A percentile compares a stretch with the other conserved stretches of the same genome.
Conservation (phyloP, 2,113 vertebrate genomes). For the Theristicus caerulescens region DNA sequence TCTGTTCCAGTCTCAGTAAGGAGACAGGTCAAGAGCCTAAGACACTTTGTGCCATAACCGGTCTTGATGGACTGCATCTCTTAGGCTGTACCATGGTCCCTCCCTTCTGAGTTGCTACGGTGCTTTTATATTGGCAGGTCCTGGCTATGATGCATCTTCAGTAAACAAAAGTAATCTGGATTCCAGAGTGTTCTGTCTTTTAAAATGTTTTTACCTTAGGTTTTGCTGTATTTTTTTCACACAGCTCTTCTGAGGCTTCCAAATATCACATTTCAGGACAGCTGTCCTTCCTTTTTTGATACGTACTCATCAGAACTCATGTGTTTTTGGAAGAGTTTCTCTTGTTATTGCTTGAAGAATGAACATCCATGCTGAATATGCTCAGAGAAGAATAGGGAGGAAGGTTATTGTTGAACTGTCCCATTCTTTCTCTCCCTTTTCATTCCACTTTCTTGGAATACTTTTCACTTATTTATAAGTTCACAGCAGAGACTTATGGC, state of each 20-base stretch:
- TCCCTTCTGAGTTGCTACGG: not conserved
- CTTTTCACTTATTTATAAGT: not conserved
- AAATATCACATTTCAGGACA: not conserved
- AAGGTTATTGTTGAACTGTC: not conserved
- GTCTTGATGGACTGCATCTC: not conserved
- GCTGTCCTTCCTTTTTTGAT: not conserved
- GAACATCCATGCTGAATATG: not conserved
- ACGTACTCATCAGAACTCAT: not conserved
- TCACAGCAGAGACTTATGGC: not conserved
- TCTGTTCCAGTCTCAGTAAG: not conserved
- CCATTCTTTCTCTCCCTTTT: not conserved
- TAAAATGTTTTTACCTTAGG: not conserved
- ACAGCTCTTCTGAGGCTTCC: not conserved
- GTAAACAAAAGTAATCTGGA: not conserved
- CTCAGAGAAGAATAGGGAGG: not conserved
- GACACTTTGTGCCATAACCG: not conserved
- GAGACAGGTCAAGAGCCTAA: not conserved
- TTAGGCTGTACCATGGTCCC: not conserved
- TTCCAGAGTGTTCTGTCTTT: not conserved
- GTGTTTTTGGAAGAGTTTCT: not conserved
- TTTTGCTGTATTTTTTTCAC: not conserved
- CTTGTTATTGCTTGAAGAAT: not conserved
- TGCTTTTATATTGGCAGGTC: not conserved
- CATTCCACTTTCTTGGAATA: not conserved
- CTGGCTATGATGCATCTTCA: not conserved